Conservation (phyloP, 1,140 invertebrate genomes). For the Drosophila grimshawi region DNA sequence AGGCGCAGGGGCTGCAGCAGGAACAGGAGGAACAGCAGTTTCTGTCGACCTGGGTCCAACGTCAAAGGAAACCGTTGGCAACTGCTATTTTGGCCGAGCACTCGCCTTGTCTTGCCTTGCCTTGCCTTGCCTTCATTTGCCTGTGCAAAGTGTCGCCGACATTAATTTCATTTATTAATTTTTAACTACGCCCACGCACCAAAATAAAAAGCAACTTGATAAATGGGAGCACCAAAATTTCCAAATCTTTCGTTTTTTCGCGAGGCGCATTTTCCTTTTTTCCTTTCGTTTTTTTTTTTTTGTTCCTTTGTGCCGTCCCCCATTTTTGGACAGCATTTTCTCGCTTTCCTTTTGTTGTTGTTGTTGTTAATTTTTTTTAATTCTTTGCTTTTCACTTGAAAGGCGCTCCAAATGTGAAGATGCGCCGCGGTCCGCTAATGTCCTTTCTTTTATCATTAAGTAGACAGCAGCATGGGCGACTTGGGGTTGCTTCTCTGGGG, state of each 20-base stretch:
- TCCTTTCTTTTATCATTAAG: constrained; percentile 83
- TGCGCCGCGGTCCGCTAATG: constrained; percentile 76
- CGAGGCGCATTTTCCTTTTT: constrained; percentile 65
- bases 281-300: constrained; percentile 36
- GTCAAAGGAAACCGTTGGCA: constrained; percentile 79
- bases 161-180: constrained; percentile 84
- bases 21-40: neutral
- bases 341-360: constrained; percentile 44
- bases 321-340: constrained; percentile 22
- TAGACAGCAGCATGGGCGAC: constrained; percentile 69
- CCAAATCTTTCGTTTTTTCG: constrained; percentile 45
- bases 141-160: constrained; percentile 70
- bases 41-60: constrained; percentile 16
- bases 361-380: constrained; percentile 82
- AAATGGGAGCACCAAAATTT: constrained; percentile 58
- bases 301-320: constrained; percentile 53
- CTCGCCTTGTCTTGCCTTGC: neutral
- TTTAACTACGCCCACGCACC: constrained; percentile 80
- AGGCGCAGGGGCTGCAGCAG: neutral
- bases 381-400: constrained; percentile 83
- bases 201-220: constrained; percentile 82
- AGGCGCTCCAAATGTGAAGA: constrained; percentile 74
- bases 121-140: neutral
- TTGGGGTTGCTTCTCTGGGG: constrained; percentile 36
- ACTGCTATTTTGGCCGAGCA: constrained; percentile 59